Conservation (phyloP, 2,888 invertebrate species). For the Xanthia togata region DNA sequence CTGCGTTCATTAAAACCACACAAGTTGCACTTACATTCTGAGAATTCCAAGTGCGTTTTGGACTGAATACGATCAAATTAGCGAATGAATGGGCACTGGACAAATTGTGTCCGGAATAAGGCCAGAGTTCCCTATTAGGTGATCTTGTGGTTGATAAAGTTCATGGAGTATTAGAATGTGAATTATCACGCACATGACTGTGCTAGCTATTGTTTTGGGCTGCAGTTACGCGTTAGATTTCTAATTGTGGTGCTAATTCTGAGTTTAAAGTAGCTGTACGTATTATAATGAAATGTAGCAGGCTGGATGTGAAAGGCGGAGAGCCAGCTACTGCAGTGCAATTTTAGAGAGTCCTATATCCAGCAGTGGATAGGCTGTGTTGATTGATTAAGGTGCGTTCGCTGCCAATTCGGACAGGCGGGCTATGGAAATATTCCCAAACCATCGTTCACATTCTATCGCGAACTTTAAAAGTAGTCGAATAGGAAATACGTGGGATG, state of each 20-base stretch:
- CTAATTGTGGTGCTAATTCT: constrained; percentile 47
- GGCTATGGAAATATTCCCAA: constrained; percentile 11
- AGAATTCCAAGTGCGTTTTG: constrained; percentile 52
- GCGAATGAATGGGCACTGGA: constrained; percentile 56
- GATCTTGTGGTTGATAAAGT: constrained; percentile 43
- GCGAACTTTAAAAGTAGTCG: not conserved
- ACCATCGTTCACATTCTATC: constrained; percentile 3
- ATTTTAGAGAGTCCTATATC: constrained; percentile 3
- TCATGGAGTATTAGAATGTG: constrained; percentile 52
- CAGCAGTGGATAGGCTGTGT: not conserved
- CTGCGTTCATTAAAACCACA: constrained; percentile 44
- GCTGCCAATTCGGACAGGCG: constrained; percentile 4
- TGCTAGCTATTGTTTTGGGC: constrained; percentile 44
- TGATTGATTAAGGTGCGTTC: constrained; percentile 21
- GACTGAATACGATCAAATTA: constrained; percentile 57
- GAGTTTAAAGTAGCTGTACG: not conserved
- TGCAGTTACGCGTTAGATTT: constrained; percentile 37
- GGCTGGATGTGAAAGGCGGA: too few species aligned
- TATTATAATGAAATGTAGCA: not conserved
- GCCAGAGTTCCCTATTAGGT: constrained; percentile 55
- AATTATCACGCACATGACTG: constrained; percentile 50
- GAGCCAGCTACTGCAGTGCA: not conserved
- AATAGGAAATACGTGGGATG: constrained; percentile 21
- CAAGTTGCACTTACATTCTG: constrained; percentile 50
- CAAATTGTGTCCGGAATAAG: constrained; percentile 62